Evolutionary conservation across 2,888 invertebrate species (phyloP).

Genomic region (Teinopalpus imperialis): DNA sequence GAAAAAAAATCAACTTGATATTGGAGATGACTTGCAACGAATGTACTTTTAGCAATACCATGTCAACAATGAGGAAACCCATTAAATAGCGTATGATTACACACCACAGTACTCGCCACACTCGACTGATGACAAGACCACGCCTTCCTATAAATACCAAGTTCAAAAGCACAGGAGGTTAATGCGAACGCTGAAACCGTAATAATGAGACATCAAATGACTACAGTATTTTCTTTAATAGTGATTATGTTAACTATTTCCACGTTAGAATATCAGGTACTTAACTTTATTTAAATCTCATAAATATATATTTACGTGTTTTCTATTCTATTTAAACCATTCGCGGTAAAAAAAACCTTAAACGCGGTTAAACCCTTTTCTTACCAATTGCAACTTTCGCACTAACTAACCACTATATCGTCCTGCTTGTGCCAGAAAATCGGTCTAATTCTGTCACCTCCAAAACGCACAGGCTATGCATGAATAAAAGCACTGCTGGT

Average conservation of each 20-base stretch:
- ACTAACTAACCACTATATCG: no score
- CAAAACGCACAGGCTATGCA: no score
- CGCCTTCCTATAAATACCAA: conserved; percentile 76
- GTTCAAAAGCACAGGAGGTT: conserved; percentile 72
- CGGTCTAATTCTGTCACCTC: no score
- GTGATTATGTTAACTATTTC: conserved; percentile 40
- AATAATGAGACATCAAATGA: conserved; percentile 52
- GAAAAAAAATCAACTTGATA: no score
- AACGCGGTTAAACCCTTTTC: no score
- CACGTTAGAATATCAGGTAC: conserved; percentile 52
- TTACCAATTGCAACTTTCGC: no score
- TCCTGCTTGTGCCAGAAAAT: no score
- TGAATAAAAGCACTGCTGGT: no score
- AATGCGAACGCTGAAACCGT: conserved; percentile 48
- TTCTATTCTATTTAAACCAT: no score
- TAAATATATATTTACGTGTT: no score
- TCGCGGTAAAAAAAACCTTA: no score
- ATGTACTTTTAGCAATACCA: conserved; percentile 18
- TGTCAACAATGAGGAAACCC: conserved; percentile 34
- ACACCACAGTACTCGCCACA: conserved; percentile 58
- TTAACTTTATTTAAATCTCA: no score
- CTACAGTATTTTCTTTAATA: conserved; percentile 29
- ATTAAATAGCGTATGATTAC: conserved; percentile 50
- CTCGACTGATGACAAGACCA: conserved; percentile 52
- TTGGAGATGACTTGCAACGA: conserved; percentile 21